Evolutionary conservation across 2,113 vertebrate genomes (phyloP), one percentile per base, ranked within the genome.

Genomic region (Ictalurus punctatus): DNA sequence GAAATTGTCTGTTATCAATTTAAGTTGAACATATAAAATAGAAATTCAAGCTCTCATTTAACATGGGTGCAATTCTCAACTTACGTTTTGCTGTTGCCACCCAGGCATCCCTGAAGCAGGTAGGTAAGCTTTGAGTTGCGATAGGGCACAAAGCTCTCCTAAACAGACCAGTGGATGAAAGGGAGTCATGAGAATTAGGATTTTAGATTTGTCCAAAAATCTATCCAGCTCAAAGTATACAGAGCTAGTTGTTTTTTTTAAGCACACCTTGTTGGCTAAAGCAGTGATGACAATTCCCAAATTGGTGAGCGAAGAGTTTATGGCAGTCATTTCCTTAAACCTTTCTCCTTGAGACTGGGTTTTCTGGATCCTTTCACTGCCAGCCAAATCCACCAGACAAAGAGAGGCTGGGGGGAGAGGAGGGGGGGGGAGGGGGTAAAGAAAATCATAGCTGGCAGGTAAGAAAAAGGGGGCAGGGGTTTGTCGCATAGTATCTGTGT

Each of bases 81-180:
- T 94, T 91, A 96, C 95, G 98, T 98, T 95, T 99, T 99, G 95
- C 98, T 97, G 95, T 99, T 98, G 0, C 98, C 97, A 0, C 97
- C 98, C 54, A 99, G 94, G 0, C 98, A 98, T 90, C 96, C 96
- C 92, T 99, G 98, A 61, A 99, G 97, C 19, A 99, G 96, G 93
- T 99, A 99, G 0, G 98, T 99, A 21, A 99, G 97, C 91, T 99
- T 99, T 44, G 98, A 99, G 95, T 99, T 99, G 87, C 98, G 97
- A 93, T 98, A 99, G 0, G 98, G 98, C 91, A 99, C 91, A 0
- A 96, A 96, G 90, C 93, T 97, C 92, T 99, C 98, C 76, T 98
- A 95, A 48, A 96, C 91, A 61, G 10, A 10, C 61, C 12, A 86
- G 1, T 27, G 74, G 34, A 17, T 1, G 27, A 76, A 79, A 79